phyloP scores from a whole-genome alignment of 1,140 invertebrate species.

The Ephestia elutella region DNA sequence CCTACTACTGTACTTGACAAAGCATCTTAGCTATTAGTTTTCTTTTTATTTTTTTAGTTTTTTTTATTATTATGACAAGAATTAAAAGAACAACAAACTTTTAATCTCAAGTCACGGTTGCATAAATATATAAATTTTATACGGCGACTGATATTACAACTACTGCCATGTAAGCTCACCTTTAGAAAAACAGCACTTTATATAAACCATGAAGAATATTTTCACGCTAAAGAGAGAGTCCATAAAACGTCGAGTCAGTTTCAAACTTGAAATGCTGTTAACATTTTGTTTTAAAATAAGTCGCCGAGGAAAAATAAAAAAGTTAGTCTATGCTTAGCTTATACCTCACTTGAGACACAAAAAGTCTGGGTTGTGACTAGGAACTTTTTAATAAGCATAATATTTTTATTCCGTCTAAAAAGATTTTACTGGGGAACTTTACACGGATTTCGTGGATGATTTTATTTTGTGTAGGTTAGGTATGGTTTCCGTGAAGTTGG shows the following conservation, averaged over 20 bases:
- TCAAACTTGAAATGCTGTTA: slow-evolving; percentile 32
- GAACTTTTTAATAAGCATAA: slow-evolving; percentile 37
- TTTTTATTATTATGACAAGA: too few species aligned
- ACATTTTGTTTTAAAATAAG: slow-evolving; percentile 33
- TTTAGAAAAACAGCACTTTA: background rate
- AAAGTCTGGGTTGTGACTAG: slow-evolving; percentile 9
- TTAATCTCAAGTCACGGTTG: too few species aligned
- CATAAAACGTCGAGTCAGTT: slow-evolving; percentile 22
- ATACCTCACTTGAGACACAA: slow-evolving; percentile 32
- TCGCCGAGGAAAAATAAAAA: slow-evolving; percentile 33
- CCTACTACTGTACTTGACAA: too few species aligned
- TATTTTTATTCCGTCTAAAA: slow-evolving; percentile 20
- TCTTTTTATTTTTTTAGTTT: too few species aligned
- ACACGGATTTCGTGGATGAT: background rate
- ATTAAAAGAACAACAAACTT: too few species aligned
- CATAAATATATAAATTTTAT: too few species aligned
- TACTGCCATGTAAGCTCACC: background rate
- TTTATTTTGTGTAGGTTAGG: background rate
- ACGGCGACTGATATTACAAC: background rate
- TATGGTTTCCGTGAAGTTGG: too few species aligned
- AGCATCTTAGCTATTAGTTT: too few species aligned
- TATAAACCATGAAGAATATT: background rate
- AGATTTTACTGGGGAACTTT: background rate
- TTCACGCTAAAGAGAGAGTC: slow-evolving; percentile 18
- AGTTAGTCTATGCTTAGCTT: slow-evolving; percentile 22